Evolutionary conservation across 2,888 invertebrate species (phyloP).

Genomic region (Bhutanitis thaidina): DNA sequence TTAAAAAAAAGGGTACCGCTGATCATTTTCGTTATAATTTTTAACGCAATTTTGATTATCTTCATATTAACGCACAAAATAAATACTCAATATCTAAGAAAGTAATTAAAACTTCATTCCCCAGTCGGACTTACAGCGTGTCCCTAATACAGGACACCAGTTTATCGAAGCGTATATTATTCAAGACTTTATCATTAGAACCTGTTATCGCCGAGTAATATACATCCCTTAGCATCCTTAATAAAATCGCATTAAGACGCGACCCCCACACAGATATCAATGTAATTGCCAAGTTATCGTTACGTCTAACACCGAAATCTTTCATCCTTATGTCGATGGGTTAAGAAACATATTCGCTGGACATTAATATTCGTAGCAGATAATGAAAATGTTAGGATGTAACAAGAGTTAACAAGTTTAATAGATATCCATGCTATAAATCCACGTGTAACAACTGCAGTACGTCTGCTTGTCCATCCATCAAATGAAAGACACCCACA

Average conservation of each 20-base stretch:
- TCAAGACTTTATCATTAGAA: conserved; percentile 1
- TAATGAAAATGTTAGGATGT: conserved; percentile 23
- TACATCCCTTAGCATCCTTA: conserved; percentile 1
- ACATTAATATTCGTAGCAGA: not conserved
- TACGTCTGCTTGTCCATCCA: conserved; percentile 27
- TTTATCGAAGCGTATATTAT: not conserved
- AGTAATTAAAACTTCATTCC: conserved; percentile 6
- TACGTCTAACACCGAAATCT: not conserved
- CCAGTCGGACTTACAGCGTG: not conserved
- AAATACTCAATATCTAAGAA: not conserved
- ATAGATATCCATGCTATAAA: conserved; percentile 33
- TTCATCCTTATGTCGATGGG: not conserved
- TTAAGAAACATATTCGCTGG: not conserved
- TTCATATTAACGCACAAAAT: too few relatives aligned
- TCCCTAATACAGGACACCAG: not conserved
- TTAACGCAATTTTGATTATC: too few relatives aligned
- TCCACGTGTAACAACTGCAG: conserved; percentile 23
- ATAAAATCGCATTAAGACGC: conserved; percentile 5
- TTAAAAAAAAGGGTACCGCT: too few relatives aligned
- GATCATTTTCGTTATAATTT: too few relatives aligned
- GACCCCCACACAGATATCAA: conserved; percentile 3
- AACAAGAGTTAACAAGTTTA: conserved; percentile 37
- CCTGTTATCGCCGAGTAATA: not conserved
- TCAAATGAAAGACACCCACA: conserved; percentile 42
- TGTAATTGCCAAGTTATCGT: not conserved